These are phyloP conservation scores for Linyphia triangularis DNA, from an alignment of 2,888 invertebrate species.

Conservation along the genomic window DNA sequence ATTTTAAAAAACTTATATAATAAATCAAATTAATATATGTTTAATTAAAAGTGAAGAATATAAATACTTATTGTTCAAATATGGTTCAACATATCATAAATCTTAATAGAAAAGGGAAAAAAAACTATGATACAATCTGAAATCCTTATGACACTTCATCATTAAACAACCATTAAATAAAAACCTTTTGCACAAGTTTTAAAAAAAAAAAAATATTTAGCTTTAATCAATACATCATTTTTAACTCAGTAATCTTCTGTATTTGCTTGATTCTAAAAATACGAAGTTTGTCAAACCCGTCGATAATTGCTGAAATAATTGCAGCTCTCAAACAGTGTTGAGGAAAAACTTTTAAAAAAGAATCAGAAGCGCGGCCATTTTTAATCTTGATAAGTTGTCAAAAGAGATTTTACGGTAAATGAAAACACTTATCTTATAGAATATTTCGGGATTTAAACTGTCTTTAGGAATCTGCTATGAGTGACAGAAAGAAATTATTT, in stretches of 20 bases:
- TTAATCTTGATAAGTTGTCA: slow-evolving; percentile 44
- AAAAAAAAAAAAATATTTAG: too few species aligned
- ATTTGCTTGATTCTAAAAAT: neutral
- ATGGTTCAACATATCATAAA: too few species aligned
- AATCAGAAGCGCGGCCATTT: neutral
- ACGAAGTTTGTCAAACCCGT: neutral
- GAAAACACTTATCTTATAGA: slow-evolving; percentile 30
- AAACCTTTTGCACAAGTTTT: too few species aligned
- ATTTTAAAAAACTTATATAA: too few species aligned
- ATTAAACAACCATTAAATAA: too few species aligned
- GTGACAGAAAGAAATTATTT: slow-evolving; percentile 27
- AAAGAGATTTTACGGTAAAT: slow-evolving; percentile 17
- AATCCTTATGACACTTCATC: too few species aligned
- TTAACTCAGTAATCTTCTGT: neutral
- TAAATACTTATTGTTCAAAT: too few species aligned
- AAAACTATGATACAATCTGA: too few species aligned
- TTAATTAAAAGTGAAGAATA: too few species aligned
- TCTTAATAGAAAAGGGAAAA: too few species aligned
- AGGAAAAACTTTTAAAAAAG: neutral
- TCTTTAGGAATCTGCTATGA: slow-evolving; percentile 9
- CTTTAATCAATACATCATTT: too few species aligned
- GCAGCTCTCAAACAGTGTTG: neutral
- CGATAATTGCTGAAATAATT: slow-evolving; percentile 23
- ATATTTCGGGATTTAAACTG: slow-evolving; percentile 35
- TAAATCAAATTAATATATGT: too few species aligned